Evolutionary conservation across 2,113 vertebrate species (phyloP).

Genomic region (Edolisoma coerulescens): DNA sequence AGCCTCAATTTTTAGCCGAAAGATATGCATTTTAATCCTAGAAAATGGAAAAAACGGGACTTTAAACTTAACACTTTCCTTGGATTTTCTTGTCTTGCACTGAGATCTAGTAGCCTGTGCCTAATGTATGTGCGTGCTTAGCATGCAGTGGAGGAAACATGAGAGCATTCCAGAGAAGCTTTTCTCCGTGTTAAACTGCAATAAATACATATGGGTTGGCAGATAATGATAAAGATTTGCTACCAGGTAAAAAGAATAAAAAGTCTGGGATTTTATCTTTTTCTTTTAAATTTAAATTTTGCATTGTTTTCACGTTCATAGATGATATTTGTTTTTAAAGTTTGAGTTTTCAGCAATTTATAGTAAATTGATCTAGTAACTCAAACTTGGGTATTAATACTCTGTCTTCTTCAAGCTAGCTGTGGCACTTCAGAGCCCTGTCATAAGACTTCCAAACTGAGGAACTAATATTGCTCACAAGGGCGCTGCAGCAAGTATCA

Average conservation of each 20-base stretch:
- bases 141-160: not conserved
- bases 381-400: not conserved
- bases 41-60: not conserved
- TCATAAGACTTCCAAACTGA: not conserved
- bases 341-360: not conserved
- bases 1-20: not conserved
- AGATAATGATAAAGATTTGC: not conserved
- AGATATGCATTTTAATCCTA: not conserved
- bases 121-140: fast-evolving
- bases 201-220: not conserved
- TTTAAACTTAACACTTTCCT: not conserved
- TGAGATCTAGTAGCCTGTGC: not conserved
- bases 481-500: not conserved
- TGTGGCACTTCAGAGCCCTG: not conserved
- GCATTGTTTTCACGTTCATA: not conserved
- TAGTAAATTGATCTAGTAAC: not conserved
- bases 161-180: not conserved
- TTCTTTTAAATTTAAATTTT: not conserved
- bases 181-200: not conserved
- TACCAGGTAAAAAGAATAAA: not conserved
- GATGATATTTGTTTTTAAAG: not conserved
- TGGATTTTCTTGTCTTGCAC: not conserved
- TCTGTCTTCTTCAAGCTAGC: not conserved
- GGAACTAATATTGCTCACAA: not conserved
- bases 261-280: not conserved